Evolutionary conservation across 2,797 vertebrate genomes (phyloP), one percentile per base, ranked within the genome.

Genomic region (Eurystomus glaucurus): DNA sequence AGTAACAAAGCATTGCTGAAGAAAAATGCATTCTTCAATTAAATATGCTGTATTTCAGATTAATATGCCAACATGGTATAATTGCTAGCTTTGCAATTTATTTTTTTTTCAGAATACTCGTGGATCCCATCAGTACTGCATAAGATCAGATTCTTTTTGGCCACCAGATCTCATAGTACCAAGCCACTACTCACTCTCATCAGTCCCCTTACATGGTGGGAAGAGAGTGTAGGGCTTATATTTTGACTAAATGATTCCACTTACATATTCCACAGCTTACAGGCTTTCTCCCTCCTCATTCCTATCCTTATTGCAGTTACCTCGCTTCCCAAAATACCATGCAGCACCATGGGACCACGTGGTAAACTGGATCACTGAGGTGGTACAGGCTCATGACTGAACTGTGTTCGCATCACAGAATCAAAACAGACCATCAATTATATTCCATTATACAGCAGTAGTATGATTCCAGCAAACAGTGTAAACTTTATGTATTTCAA

Each of bases 311-410:
- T 0, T 48, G 26, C 35, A 52, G 51, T 16, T 28, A 55, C 28
- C 5, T 66, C 0, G 0, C 55, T 71, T 71, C 45, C 48, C 2
- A 0, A 66, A 13, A 48, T 33, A 25, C 46, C 37, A 37, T 71
- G 51, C 9, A 65, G 46, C 41, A 54, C 58, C 28, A 6, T 11
- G 55, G 43, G 60, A 55, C n/a, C 1, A 0, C 6, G 6, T 0
- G 3, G 35, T 84, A n/a, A 82, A 9, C 45, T 20, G 71, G 28
- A 48, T 61, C n/a, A 9, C 64, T 8, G 48, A 50, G n/a, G 41
- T 11, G 64, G 65, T 15, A n/a, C n/a, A 20, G 26, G 23, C 52
- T 86, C 52, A 6, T 1, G 16, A 22, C 62, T 37, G 4, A 58
- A 37, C 37, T 1, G 28, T 9, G 2, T 23, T 86, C 37, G 23